phyloP scores from a whole-genome alignment of 1,140 invertebrate genomes.

The Psilanteris sp. region DNA sequence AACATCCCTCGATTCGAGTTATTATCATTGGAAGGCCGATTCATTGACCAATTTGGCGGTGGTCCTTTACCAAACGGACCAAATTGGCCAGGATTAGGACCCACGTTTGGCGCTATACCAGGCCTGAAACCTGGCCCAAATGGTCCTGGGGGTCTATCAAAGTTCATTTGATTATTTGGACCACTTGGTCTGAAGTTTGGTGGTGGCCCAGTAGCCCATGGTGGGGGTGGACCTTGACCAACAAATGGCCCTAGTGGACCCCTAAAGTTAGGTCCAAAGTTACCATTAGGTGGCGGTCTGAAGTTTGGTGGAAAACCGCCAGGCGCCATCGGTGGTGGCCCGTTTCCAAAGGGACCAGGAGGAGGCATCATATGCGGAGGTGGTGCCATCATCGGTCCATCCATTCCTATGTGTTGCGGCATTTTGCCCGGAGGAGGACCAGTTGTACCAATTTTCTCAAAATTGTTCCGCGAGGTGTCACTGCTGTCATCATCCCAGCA shows the following conservation, averaged over 20 bases:
- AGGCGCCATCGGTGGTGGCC: conserved; percentile 66
- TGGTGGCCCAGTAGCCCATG: conserved; percentile 65
- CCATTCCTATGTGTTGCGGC: conserved; percentile 49
- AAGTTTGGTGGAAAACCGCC: conserved; percentile 71
- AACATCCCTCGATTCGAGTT: conserved; percentile 69
- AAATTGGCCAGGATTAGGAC: conserved; percentile 37
- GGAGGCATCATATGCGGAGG: conserved; percentile 66
- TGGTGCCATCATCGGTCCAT: conserved; percentile 49
- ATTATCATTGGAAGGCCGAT: conserved; percentile 69
- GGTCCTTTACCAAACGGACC: conserved; percentile 69
- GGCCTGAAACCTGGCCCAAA: conserved; percentile 72
- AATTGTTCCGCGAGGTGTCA: conserved; percentile 52
- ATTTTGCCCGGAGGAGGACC: conserved; percentile 69
- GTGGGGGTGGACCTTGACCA: conserved; percentile 66
- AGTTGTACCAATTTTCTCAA: conserved; percentile 66
- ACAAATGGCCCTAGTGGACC: conserved; percentile 69
- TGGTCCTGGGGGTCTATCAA: conserved; percentile 67
- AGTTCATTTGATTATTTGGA: conserved; percentile 66
- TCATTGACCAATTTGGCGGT: conserved; percentile 69
- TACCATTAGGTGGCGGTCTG: conserved; percentile 72
- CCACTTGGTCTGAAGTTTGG: conserved; percentile 70
- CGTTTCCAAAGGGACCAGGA: conserved; percentile 66
- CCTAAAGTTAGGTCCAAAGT: conserved; percentile 73
- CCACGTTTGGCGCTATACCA: conserved; percentile 29
- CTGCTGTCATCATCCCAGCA: conserved; percentile 44